These are phyloP conservation scores for Cnemophilus loriae DNA, from an alignment of 2,113 vertebrate genomes.

Conservation along the genomic window DNA sequence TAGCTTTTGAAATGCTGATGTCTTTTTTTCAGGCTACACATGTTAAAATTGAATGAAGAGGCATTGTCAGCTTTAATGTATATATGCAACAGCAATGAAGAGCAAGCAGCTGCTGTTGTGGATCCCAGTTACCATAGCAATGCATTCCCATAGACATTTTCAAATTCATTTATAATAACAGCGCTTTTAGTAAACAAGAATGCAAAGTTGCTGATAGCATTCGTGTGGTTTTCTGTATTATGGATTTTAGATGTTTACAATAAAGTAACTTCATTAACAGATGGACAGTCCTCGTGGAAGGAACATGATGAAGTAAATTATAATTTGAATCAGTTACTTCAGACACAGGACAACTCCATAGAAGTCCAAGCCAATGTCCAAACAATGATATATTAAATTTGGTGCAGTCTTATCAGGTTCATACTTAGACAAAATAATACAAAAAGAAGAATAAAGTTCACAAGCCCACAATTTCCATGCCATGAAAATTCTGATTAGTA, in stretches of 20 bases:
- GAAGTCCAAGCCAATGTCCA: not conserved
- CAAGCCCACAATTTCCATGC: not conserved
- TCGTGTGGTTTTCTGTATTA: not conserved
- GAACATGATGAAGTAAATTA: not conserved
- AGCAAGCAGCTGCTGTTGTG: constrained; percentile 39
- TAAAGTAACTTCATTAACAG: not conserved
- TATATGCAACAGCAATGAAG: not conserved
- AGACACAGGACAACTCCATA: not conserved
- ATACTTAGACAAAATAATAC: not conserved
- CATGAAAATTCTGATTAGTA: not conserved
- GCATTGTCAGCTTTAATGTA: not conserved
- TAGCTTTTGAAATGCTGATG: not conserved
- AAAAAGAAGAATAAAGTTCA: not conserved
- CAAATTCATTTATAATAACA: constrained; percentile 31
- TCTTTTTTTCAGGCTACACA: not conserved
- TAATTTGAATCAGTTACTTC: not conserved
- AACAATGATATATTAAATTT: not conserved
- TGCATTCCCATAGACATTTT: constrained; percentile 26
- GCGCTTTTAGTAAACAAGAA: not conserved
- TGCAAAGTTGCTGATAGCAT: not conserved
- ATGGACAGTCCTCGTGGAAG: not conserved
- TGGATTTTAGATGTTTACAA: not conserved
- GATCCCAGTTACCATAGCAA: constrained; percentile 62
- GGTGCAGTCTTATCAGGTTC: not conserved
- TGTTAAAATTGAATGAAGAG: not conserved